A percentile compares a stretch with the other conserved stretches of the same genome.
Evolutionary conservation across 1,140 invertebrate genomes (phyloP).

Genomic region (Lordiphosa stackelbergi): DNA sequence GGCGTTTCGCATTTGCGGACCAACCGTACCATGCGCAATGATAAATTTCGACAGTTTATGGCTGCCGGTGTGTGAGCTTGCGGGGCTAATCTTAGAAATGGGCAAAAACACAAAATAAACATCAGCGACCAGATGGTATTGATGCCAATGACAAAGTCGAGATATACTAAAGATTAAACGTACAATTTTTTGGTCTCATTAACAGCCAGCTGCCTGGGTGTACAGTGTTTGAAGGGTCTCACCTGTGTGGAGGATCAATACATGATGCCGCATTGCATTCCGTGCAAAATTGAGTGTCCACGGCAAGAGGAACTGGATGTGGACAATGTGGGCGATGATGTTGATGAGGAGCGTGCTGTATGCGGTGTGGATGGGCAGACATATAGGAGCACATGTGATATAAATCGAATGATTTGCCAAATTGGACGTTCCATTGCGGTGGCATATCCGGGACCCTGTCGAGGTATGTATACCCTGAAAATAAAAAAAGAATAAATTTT

Average conservation of each 20-base stretch:
- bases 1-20: slow-evolving; percentile 34
- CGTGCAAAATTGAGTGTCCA: slow-evolving; percentile 85
- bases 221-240: slow-evolving; percentile 88
- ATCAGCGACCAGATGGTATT: slow-evolving; percentile 15
- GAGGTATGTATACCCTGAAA: slow-evolving; percentile 79
- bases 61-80: slow-evolving; percentile 1
- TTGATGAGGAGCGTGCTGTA: slow-evolving; percentile 80
- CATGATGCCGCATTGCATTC: slow-evolving; percentile 88
- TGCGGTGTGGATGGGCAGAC: slow-evolving; percentile 92
- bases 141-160: slow-evolving; percentile 40
- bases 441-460: slow-evolving; percentile 91
- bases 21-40: slow-evolving; percentile 34
- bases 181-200: slow-evolving; percentile 31
- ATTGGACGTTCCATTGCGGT: slow-evolving; percentile 89
- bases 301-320: slow-evolving; percentile 38
- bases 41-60: slow-evolving; percentile 72
- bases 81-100: slow-evolving; percentile 14
- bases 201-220: slow-evolving; percentile 86
- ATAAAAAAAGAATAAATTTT: neutral
- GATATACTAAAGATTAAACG: slow-evolving; percentile 3
- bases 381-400: slow-evolving; percentile 90
- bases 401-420: slow-evolving; percentile 89
- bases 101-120: neutral
- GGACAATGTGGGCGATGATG: slow-evolving; percentile 26
- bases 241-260: slow-evolving; percentile 92